Percentiles rank a stretch among this genome's conserved stretches.
phyloP scores from a whole-genome alignment of 2,888 invertebrate species.

The Drosophila siamana region DNA sequence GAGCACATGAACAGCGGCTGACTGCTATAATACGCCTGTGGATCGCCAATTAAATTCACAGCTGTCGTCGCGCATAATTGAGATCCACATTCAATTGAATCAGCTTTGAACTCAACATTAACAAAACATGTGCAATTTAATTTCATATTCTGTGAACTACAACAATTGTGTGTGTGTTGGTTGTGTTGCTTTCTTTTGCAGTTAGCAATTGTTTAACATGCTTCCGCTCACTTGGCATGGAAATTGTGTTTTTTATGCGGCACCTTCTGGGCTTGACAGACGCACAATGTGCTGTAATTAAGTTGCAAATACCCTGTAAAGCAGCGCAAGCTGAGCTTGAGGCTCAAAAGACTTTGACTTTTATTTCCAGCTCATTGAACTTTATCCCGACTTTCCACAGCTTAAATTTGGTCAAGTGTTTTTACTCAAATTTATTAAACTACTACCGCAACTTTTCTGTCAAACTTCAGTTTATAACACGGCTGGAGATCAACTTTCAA shows the following conservation, averaged over 20 bases:
- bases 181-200: neutral
- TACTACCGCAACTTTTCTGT: no score
- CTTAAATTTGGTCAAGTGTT: no score
- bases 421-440: no score
- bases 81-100: neutral
- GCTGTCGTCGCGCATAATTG: neutral
- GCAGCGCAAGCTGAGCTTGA: neutral
- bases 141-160: conserved; percentile 17
- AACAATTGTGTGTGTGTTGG: no score
- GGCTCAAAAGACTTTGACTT: neutral
- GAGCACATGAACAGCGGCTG: neutral
- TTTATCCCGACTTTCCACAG: no score
- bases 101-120: neutral
- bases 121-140: conserved; percentile 30
- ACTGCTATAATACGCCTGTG: neutral
- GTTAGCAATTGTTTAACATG: neutral
- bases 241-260: neutral
- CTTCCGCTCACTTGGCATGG: neutral
- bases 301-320: conserved; percentile 3
- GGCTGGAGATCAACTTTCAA: no score
- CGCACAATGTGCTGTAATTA: conserved; percentile 25
- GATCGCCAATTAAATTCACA: conserved; percentile 4
- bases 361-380: no score
- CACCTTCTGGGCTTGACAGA: conserved; percentile 41
- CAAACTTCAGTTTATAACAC: no score